Evolutionary conservation across 64 coral and sea anemone species (phyloP), one percentile per base, ranked within the genome.

Genomic region (Exaiptasia diaphana): DNA sequence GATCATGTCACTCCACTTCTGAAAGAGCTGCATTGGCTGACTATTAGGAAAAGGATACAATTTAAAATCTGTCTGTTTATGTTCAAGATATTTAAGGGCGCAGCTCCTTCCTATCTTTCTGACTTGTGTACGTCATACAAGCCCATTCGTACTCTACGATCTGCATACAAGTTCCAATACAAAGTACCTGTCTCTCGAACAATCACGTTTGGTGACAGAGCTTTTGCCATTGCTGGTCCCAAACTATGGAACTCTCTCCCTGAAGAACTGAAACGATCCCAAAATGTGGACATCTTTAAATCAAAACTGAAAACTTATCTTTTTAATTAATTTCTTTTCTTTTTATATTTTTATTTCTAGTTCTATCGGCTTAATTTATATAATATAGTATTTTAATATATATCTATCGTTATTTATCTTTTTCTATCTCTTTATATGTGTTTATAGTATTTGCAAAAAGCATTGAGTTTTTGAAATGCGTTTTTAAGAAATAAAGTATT

Each of bases 1-100:
- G 57, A 86, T 69, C 77, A 79, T 44, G 53, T 64, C 26, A 82
- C 62, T 31, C 63, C 44, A n/a, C 50, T 82, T 36, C 49, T 82
- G 35, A 44, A 28, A 36, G 33, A 65, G 45, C 63, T 82, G 23
- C 55, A 79, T 29, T 79, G 53, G 76, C 36, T 79, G 11, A 23
- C 76, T 38, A 41, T 61, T 36, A 79, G 18, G 26, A 41, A 79
- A 6, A 23, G 76, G 25, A 79, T 79, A 28, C 35, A 26, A n/a
- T 82, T 33, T 50, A 82, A 82, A 67, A 82, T 82, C 32, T 49
- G 38, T 42, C 64, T 83, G 27, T 67, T 28, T 67, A 77, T 38
- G 15, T 77, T 15, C 31, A 77, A 77, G 26, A 35, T 42, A 14
- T 38, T 30, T 2, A 50, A 57, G 14, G 50, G 50, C 5, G 2